Percentiles rank a stretch among this genome's conserved stretches.
Conservation (phyloP, 1,140 invertebrate genomes). For the Branchinecta lynchi region DNA sequence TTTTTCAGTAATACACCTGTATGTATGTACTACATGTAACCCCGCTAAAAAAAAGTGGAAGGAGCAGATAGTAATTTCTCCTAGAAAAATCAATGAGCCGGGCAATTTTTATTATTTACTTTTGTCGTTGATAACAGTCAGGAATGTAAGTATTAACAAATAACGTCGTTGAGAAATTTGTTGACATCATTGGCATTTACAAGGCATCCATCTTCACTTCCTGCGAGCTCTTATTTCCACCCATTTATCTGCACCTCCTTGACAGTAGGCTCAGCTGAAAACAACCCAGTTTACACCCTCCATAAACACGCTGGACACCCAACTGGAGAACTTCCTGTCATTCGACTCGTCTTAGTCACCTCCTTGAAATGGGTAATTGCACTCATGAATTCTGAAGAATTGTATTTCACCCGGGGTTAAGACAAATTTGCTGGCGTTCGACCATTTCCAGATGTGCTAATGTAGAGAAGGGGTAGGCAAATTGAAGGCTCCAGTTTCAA, state of each 20-base stretch:
- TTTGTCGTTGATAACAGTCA: too few species aligned
- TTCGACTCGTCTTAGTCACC: not conserved
- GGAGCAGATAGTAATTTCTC: too few species aligned
- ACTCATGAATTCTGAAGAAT: not conserved
- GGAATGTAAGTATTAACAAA: too few species aligned
- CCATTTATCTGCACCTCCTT: not conserved
- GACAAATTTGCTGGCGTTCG: not conserved
- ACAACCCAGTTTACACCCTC: not conserved
- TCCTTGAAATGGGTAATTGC: not conserved
- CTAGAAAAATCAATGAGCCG: too few species aligned
- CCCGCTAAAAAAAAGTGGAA: too few species aligned
- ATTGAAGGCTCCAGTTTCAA: too few species aligned
- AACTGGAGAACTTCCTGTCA: constrained; percentile 10
- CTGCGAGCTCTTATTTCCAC: not conserved
- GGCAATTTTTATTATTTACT: too few species aligned
- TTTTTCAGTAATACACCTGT: too few species aligned
- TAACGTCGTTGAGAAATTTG: too few species aligned
- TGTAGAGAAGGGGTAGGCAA: too few species aligned
- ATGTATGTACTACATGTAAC: too few species aligned
- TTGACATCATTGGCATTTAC: too few species aligned
- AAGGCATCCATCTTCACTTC: not conserved
- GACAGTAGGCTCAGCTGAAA: not conserved
- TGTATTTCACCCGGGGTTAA: constrained; percentile 3
- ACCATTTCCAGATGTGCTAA: constrained; percentile 1
- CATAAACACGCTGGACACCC: constrained; percentile 5